Base-by-base conservation (phyloP, 2,888 invertebrate genomes). In the Megamerina dolium region DNA sequence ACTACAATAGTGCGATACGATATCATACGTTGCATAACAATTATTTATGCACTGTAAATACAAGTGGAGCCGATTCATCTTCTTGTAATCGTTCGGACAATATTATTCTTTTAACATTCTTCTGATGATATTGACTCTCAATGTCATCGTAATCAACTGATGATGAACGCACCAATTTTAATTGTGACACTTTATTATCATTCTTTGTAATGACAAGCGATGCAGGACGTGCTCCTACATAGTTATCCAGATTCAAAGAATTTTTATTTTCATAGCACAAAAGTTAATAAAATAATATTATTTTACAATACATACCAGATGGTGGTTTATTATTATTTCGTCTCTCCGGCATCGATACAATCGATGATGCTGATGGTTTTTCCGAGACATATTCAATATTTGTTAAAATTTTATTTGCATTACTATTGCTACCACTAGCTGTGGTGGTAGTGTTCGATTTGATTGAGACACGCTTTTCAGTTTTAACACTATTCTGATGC, bases 91-190 rank as follows among this genome's bases (percentile, higher is more conserved):
- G 64, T 18, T 65, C 66, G 13, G 47, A 43, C 34, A 51, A 45
- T 38, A 50, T 50, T 36, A 51, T 45, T 41, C 42, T 41, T 23
- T 30, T 39, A 32, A 50, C 51, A 21, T 53, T 54, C 17, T 50
- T 48, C 3, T 45, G 38, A 39, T 54, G 58, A 19, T 58, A 55
- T 49, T 68, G 68, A 71, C 62, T 59, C 50, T 70, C 71, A 19
- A 67, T 58, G 39, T 70, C 69, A 33, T 72, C 72, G 42, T 70
- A 72, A 50, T 72, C 72, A 14, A 71, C 63, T 2, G 72, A 72
- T 3, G 66, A 61, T 17, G 72, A 70, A 37, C 72, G 67, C 27
- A 66, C 59, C 46, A 72, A 53, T 49, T 70, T 72, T 6, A 8
- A 23, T 47, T 69, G 69, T 17, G 66, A 54, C 18, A 48, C 46